A percentile compares a stretch with the other conserved stretches of the same genome.
phyloP scores from a whole-genome alignment of 2,797 vertebrate species.

The Alosa sapidissima region DNA sequence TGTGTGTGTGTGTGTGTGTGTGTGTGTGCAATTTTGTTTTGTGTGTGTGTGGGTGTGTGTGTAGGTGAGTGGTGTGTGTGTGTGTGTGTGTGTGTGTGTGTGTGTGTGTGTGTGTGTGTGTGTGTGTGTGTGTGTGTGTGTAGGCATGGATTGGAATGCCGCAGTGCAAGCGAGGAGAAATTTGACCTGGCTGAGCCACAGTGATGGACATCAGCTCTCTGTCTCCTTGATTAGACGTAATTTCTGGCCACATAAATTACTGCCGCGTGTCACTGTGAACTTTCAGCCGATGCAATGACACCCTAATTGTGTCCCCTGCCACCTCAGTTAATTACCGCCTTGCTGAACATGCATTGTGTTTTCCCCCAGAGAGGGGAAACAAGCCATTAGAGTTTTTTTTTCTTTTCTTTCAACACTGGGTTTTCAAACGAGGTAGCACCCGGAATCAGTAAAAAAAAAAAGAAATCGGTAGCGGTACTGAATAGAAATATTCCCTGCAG shows the following conservation, averaged over 20 bases:
- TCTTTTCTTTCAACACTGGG: not conserved
- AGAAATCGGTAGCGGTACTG: not conserved
- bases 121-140: not conserved
- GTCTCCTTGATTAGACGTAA: slow-evolving; percentile 8
- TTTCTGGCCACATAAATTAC: slow-evolving; percentile 1
- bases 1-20: not conserved
- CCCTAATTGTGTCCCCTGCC: slow-evolving; percentile 20
- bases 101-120: slow-evolving; percentile 1
- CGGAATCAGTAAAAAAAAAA: not conserved
- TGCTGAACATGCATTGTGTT: not conserved
- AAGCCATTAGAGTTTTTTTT: not conserved
- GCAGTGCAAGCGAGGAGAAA: not conserved
- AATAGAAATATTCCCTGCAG: not conserved
- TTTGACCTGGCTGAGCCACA: not conserved
- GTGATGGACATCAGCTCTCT: not conserved
- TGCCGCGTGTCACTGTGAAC: slow-evolving; percentile 1
- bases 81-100: not conserved
- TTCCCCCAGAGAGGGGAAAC: not conserved
- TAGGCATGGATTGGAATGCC: not conserved
- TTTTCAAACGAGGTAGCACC: not conserved
- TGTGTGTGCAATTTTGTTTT: slow-evolving; percentile 13
- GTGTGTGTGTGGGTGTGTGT: not conserved
- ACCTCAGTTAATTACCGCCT: not conserved
- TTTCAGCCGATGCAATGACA: not conserved
- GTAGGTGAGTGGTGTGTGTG: not conserved